Conservation (phyloP, 2,888 invertebrate species). For the Alentia gelatinosa region DNA sequence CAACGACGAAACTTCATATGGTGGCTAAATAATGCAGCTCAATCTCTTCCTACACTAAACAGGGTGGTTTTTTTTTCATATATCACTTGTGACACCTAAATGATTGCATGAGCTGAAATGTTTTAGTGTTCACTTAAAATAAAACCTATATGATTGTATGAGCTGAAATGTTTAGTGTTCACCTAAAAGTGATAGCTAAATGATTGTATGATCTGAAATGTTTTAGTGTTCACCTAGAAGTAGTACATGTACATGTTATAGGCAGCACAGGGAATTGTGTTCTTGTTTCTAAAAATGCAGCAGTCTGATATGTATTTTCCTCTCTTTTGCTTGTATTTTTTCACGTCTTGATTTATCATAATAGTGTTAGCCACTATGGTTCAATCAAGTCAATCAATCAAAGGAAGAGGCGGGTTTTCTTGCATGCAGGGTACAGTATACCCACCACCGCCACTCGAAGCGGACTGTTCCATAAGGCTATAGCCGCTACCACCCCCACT, state of each 20-base stretch:
- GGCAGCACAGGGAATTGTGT: neutral
- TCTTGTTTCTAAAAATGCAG: neutral
- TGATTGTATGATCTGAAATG: neutral
- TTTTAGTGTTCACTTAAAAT: too few species aligned
- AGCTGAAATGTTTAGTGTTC: neutral
- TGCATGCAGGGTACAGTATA: conserved; percentile 51
- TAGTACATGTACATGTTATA: too few species aligned
- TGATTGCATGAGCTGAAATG: too few species aligned
- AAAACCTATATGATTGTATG: too few species aligned
- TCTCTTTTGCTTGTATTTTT: too few species aligned
- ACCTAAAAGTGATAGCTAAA: neutral
- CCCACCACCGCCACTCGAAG: conserved; percentile 1
- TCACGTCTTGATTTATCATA: neutral
- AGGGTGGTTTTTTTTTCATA: too few species aligned
- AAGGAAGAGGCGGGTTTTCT: neutral
- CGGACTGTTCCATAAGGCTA: neutral
- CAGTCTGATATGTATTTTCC: neutral
- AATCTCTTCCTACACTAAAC: too few species aligned
- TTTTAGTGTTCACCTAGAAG: too few species aligned
- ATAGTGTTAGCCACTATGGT: neutral
- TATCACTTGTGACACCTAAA: too few species aligned
- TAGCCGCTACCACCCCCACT: neutral
- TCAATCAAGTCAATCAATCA: conserved; percentile 11
- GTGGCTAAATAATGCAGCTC: too few species aligned
- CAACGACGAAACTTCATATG: too few species aligned